Conservation (phyloP, 2,113 vertebrate species). For the Suncus etruscus region DNA sequence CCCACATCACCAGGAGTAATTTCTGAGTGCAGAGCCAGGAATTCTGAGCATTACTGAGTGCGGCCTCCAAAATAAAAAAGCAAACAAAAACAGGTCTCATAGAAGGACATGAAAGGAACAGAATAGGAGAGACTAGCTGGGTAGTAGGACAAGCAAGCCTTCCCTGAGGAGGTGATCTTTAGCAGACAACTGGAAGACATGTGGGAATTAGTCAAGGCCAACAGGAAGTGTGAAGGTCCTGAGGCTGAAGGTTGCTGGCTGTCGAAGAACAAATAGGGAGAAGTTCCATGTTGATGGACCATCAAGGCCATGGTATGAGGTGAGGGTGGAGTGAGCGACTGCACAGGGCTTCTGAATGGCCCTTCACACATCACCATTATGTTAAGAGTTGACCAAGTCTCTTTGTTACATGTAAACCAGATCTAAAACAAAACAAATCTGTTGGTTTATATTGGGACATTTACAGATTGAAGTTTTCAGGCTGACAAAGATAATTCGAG, state of each 20-base stretch:
- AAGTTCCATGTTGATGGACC: not conserved
- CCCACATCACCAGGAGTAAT: no score
- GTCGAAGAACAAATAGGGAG: not conserved
- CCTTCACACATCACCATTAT: not conserved
- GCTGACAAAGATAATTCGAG: no score
- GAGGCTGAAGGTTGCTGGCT: not conserved
- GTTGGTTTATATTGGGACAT: not conserved
- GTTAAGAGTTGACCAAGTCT: not conserved
- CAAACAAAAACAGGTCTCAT: no score
- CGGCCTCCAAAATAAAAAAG: no score
- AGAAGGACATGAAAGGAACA: no score
- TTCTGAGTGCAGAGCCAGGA: no score
- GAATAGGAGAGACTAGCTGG: no score
- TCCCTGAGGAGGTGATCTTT: not conserved
- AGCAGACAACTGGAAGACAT: not conserved
- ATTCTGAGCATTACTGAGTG: no score
- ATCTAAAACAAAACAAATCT: not conserved
- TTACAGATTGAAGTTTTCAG: no score
- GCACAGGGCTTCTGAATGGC: not conserved
- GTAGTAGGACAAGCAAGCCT: no score
- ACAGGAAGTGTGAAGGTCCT: not conserved
- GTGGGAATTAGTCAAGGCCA: not conserved
- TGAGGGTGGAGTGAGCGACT: not conserved
- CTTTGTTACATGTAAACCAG: conserved; percentile 8
- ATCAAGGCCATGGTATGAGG: not conserved